Base-by-base conservation (phyloP, 2,888 invertebrate species). In the Leptinotarsa haldemani region DNA sequence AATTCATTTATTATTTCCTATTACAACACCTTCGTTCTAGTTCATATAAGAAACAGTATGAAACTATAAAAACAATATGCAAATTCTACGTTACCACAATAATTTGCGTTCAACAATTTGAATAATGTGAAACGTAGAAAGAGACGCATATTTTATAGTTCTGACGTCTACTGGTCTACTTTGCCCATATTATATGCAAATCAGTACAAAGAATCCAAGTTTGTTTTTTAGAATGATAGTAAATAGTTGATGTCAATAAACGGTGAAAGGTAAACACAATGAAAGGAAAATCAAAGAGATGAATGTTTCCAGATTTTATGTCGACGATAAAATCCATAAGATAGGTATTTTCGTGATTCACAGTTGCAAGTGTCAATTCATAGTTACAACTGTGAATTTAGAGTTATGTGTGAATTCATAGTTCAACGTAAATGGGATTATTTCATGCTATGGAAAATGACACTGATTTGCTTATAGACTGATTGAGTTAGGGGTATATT, bases 71-170 rank as follows among this genome's bases (percentile, higher is more conserved):
- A 25, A 40, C 25, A 61, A 61, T 30, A 61, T 61, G 61, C n/a
- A 61, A 61, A 40, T 25, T 61, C n/a, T n/a, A 61, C 16, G n/a
- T 30, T 30, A 52, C 25, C 56, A 40, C 18, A 61, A 30, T 16
- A 30, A 61, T 61, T 30, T 61, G 61, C 4, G 16, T 61, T 61
- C 16, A 61, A 40, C 58, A 25, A 58, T 40, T 61, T 40, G 61
- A 61, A 61, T 61, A 58, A 61, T 40, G 61, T 61, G n/a, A 3
- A 61, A 40, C 61, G 61, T n/a, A 61, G 40, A 61, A 61, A 61
- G n/a, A 30, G 16, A 4, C 16, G n/a, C 16, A 61, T 61, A 61
- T 61, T 61, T 61, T 40, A 40, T 61, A 5, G 30, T 61, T 25
- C n/a, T 61, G 61, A 61, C 61, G 61, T 61, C 25, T 3, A 22